A percentile compares a stretch with the other conserved stretches of the same genome.
These are phyloP conservation scores for Centropus unirufus DNA, from an alignment of 2,113 vertebrate species.

Conservation along the genomic window DNA sequence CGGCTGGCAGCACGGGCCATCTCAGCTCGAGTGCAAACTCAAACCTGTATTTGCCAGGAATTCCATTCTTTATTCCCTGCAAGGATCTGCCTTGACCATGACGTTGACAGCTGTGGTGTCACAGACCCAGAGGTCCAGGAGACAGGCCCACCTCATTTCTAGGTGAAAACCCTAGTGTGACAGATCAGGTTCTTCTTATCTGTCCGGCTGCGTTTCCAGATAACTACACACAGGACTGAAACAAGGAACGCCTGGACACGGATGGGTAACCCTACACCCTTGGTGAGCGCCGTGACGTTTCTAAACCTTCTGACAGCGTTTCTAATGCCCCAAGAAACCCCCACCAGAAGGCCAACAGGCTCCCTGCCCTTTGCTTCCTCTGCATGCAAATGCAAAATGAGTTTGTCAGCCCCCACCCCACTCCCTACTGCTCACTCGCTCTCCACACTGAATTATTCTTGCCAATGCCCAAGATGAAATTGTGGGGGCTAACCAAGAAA, in stretches of 20 bases:
- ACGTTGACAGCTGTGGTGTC: background rate
- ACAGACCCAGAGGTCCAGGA: background rate
- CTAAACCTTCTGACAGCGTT: background rate
- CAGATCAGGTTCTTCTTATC: background rate
- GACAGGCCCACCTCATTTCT: background rate
- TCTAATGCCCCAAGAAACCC: background rate
- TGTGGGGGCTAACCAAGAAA: background rate
- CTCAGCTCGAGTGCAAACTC: background rate
- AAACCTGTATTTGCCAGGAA: background rate
- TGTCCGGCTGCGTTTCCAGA: background rate
- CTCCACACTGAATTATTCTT: background rate
- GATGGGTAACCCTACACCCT: background rate
- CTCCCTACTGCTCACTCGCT: background rate
- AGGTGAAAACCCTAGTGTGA: background rate
- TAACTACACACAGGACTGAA: rapidly evolving
- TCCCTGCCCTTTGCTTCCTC: background rate
- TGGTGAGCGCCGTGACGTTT: background rate
- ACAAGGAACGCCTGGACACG: background rate
- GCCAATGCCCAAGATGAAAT: background rate
- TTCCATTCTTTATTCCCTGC: background rate
- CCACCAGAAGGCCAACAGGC: background rate
- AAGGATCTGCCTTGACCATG: background rate
- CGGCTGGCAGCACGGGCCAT: background rate
- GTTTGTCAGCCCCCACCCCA: background rate
- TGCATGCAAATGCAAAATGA: background rate